These are phyloP conservation scores for Spodoptera exigua DNA, from an alignment of 2,888 invertebrate genomes.

Conservation along the genomic window DNA sequence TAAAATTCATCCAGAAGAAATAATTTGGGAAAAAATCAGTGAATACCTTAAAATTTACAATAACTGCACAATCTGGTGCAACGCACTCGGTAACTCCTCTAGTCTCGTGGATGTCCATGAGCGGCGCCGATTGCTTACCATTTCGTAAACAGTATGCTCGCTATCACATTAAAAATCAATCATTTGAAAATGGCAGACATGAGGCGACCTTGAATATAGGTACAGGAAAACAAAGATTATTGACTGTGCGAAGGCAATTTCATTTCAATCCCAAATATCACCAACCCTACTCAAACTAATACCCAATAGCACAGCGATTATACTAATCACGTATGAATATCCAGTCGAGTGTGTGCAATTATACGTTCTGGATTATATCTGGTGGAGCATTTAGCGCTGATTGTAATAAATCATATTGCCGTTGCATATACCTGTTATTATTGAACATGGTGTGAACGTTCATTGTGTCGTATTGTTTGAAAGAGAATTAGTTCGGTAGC, in stretches of 20 bases:
- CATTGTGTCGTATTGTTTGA: not conserved
- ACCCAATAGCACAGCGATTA: conserved; percentile 60
- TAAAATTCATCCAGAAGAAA: too few relatives aligned
- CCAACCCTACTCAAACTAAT: conserved; percentile 46
- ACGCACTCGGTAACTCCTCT: too few relatives aligned
- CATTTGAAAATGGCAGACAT: too few relatives aligned
- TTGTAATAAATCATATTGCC: conserved; percentile 65
- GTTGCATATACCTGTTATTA: conserved; percentile 37
- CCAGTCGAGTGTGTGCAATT: conserved; percentile 70
- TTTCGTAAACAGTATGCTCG: too few relatives aligned
- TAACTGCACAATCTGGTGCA: too few relatives aligned
- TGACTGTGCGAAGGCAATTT: not conserved
- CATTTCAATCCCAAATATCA: conserved; percentile 3
- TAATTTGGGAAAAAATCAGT: too few relatives aligned
- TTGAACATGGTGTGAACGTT: conserved; percentile 6
- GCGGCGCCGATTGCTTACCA: too few relatives aligned
- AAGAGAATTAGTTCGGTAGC: not conserved
- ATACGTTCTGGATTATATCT: conserved; percentile 65
- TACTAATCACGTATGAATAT: conserved; percentile 73
- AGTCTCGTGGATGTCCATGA: too few relatives aligned
- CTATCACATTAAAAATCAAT: too few relatives aligned
- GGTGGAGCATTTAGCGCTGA: conserved; percentile 64
- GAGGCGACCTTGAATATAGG: too few relatives aligned
- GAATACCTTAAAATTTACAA: too few relatives aligned
- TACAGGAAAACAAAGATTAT: not conserved